Evolutionary conservation across 2,113 vertebrate species (phyloP).

Genomic region (Tricholaema leucomelas): DNA sequence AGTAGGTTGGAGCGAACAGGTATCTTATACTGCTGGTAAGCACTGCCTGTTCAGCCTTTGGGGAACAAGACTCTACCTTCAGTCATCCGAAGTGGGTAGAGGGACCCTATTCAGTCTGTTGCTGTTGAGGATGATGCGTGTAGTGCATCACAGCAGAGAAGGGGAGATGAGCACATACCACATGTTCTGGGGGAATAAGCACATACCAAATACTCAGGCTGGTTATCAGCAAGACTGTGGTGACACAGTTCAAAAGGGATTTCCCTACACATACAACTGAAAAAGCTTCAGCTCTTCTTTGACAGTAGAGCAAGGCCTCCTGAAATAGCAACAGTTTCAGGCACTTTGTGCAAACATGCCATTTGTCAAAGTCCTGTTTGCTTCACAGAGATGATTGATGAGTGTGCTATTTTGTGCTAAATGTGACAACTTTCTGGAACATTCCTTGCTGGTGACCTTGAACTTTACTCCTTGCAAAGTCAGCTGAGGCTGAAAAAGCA

Average conservation of each 20-base stretch:
- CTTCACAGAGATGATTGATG: conserved; percentile 29
- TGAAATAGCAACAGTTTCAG: conserved; percentile 30
- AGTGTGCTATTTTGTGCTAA: conserved; percentile 38
- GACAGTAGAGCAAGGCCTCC: neutral
- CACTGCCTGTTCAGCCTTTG: neutral
- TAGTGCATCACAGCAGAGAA: neutral
- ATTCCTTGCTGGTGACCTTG: conserved; percentile 1
- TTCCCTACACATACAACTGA: neutral
- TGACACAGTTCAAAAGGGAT: neutral
- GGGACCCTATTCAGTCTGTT: fast-evolving
- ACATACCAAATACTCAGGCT: neutral
- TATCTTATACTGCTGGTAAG: neutral
- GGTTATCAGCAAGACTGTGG: neutral
- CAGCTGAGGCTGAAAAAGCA: neutral
- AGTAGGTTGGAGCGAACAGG: neutral
- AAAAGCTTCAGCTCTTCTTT: neutral
- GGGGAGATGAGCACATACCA: too few relatives aligned
- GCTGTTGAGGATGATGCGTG: neutral
- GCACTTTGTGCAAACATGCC: conserved; percentile 9
- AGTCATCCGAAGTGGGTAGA: neutral
- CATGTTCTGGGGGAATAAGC: too few relatives aligned
- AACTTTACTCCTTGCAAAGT: neutral
- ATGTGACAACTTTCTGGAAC: conserved; percentile 45
- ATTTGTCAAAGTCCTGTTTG: conserved; percentile 30
- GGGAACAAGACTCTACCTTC: neutral